Base-by-base conservation (phyloP, 2,888 invertebrate genomes). In the Apomyelois bistriatella region DNA sequence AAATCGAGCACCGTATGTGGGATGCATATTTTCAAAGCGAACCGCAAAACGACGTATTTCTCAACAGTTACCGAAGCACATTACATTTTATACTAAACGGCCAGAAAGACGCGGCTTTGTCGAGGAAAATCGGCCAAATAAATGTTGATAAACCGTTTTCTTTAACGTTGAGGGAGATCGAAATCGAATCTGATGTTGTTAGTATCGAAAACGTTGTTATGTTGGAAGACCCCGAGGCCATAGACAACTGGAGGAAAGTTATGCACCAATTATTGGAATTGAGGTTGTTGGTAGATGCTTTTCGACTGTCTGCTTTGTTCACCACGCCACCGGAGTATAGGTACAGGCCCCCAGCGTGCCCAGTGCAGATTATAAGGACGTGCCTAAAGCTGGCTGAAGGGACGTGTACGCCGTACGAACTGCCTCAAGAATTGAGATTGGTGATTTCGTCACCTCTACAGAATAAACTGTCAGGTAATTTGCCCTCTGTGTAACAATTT, bases 321-420 rank as follows among this genome's bases (percentile, higher is more conserved):
- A 83, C 78, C 58, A 68, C 74, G 0, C 92, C 93, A 35, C 73
- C 81, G 0, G 87, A 88, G 56, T 85, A 72, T 48, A 64, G 73
- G n/a, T 82, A 76, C 49, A 70, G 85, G 46, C 72, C 76, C 4
- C 80, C 83, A 0, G 78, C 79, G 4, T 88, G 87, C 53, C 89
- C 90, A 0, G 84, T 94, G 36, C 91, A 93, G 66, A 90, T 93
- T 38, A 69, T 94, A 43, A 88, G 93, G 71, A 85, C 94, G 1
- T 94, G 93, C 59, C 80, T 93, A 60, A 91, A 90, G 66, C 72
- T 94, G 51, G 94, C 94, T 0, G 94, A 94, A 72, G 93, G 93
- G 2, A 82, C 91, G 3, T 82, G 92, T 36, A 85, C 90, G 37
- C 94, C 94, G 0, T 91, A 92, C 64, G 92, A 94, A 55, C 74